Percentiles rank a stretch among this genome's conserved stretches.
phyloP scores from a whole-genome alignment of 2,888 invertebrate genomes.

The Callyntrura guangdongensis region DNA sequence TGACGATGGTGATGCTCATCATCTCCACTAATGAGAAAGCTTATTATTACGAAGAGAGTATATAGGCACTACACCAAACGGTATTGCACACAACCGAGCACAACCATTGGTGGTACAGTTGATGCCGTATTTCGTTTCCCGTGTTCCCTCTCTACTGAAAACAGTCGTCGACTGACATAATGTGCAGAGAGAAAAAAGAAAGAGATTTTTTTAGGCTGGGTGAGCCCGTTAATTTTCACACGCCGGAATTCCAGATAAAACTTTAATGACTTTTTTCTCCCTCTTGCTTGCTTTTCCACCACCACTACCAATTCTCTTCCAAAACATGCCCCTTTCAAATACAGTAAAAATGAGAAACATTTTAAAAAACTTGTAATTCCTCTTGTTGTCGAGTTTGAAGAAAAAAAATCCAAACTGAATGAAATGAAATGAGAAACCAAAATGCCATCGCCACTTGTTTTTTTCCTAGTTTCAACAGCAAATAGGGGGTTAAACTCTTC shows the following conservation, averaged over 20 bases:
- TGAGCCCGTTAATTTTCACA: conserved; percentile 83
- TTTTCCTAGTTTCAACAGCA: not conserved
- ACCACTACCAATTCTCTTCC: not conserved
- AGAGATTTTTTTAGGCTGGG: conserved; percentile 61
- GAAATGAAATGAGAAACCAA: conserved; percentile 28
- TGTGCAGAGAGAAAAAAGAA: no score
- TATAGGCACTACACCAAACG: not conserved
- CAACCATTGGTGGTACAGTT: not conserved
- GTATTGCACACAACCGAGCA: not conserved
- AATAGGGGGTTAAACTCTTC: conserved; percentile 14
- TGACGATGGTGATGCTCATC: conserved; percentile 67
- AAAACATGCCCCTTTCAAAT: not conserved
- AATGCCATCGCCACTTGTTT: conserved; percentile 41
- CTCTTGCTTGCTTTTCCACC: no score
- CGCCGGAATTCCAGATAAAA: conserved; percentile 84
- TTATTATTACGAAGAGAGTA: not conserved
- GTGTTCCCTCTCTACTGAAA: no score
- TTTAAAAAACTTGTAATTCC: conserved; percentile 34
- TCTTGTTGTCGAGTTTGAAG: not conserved
- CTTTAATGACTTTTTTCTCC: conserved; percentile 76
- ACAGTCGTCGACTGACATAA: no score
- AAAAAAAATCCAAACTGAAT: no score
- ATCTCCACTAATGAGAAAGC: conserved; percentile 68
- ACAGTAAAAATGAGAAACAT: no score
- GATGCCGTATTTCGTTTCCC: not conserved